Base-by-base conservation (phyloP, 2,797 vertebrate species). In the Vipera latastei region DNA sequence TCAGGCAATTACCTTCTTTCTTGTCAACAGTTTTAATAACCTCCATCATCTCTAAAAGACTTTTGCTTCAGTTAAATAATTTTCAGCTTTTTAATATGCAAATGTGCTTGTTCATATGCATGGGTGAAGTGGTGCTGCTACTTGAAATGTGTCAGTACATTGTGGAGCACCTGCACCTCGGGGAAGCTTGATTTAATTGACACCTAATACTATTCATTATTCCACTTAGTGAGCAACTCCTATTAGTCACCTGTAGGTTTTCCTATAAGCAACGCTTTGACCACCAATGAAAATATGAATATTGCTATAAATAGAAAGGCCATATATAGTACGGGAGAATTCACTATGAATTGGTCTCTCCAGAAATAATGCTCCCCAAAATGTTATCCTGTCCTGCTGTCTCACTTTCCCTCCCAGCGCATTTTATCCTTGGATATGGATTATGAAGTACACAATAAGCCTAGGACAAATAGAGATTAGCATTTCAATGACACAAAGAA, bases 11-110 rank as follows among this genome's bases (percentile, higher is more conserved):
- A 99, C 99, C 98, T 99, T 99, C 98, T 98, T 99, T 98, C 98
- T 98, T 98, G 99, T 99, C 99, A 99, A 99, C 99, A 98, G 98
- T 99, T 99, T 99, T 99, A 99, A 99, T 99, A 99, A 99, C 99
- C 98, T 99, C 98, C 97, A 98, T 98, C 98, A 98, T 99, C 99
- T 99, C 98, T 98, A 98, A 97, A 98, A 98, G 98, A 98, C 98
- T 98, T 98, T 98, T 98, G 98, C 98, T 98, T 98, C 98, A 98
- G 99, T 99, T 99, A 99, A 99, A 99, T 99, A 98, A 98, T 99
- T 99, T 99, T 98, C 96, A 98, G 98, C 98, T 99, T 99, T 99
- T 99, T 99, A 99, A 99, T 98, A 98, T 98, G 98, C 98, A 99
- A 99, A 99, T 99, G 98, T 96, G 96, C 98, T 98, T 98, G 98